Evolutionary conservation across 2,888 invertebrate species (phyloP), one percentile per base, ranked within the genome.

Genomic region (Perizoma affinitatum): DNA sequence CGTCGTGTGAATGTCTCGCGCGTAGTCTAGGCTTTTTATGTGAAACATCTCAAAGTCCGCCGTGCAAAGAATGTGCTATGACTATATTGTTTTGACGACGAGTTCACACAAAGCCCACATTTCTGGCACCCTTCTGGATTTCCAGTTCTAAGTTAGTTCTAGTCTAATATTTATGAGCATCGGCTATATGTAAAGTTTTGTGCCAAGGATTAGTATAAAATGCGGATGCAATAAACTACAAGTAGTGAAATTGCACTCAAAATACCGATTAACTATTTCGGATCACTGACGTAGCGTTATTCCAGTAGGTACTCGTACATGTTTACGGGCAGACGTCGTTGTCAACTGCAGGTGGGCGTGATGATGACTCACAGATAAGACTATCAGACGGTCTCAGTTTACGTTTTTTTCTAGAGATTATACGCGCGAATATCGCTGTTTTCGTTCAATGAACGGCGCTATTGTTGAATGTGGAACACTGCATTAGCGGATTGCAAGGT

Each of bases 21-120:
- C 77, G 78, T 79, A 82, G 87, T 88, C 88, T 90, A 87, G 83
- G 82, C 76, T 81, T 86, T 84, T 87, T 85, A 84, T 84, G 83
- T 79, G 80, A 82, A 87, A 79, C 78, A 86, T 85, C 81, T 82
- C 83, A 83, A 84, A 86, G 80, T 83, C 81, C 80, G 75, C 68
- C 64, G 72, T 69, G 82, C 67, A 72, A 78, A 78, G 80, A 83
- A 82, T 83, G 80, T 77, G 74, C 75, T 70, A 66, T 68, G 78
- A 75, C n/a, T n/a, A n/a, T n/a, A 74, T 80, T 77, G 76, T 79
- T 75, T 74, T 72, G 71, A 64, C 58, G 71, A 71, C 73, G 67
- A 74, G 77, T 80, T 73, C 67, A 72, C 76, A 38, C 7, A 73
- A 76, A 67, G 55, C 69, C 65, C 62, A 57, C 61, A 54, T 5